A percentile compares a stretch with the other conserved stretches of the same genome.
Evolutionary conservation across 2,797 vertebrate genomes (phyloP).

Genomic region (Pseudomugil gertrudae): DNA sequence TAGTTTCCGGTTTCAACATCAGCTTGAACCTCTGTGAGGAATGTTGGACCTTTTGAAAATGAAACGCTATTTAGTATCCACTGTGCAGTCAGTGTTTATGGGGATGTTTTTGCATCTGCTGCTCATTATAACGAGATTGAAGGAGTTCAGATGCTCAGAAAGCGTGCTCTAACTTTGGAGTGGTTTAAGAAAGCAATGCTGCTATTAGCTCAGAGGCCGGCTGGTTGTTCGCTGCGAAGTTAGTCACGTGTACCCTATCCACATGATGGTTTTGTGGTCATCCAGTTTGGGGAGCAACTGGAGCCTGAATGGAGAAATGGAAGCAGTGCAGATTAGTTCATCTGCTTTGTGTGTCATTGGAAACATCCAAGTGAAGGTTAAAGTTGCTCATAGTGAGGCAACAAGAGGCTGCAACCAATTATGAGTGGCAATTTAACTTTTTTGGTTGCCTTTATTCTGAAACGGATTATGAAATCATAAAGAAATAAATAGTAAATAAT

Average conservation of each 20-base stretch:
- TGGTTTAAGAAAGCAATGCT: slow-evolving; percentile 11
- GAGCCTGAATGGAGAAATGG: background rate
- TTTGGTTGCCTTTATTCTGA: background rate
- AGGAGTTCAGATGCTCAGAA: slow-evolving; percentile 3
- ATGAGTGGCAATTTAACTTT: background rate
- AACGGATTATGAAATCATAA: background rate
- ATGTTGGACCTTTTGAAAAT: slow-evolving; percentile 38
- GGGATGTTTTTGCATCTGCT: slow-evolving; percentile 42
- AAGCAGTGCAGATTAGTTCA: background rate
- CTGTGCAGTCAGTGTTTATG: slow-evolving; percentile 13
- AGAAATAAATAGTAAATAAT: background rate
- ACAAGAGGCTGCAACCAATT: background rate
- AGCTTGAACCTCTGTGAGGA: slow-evolving; percentile 29
- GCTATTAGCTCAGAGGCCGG: slow-evolving; percentile 14
- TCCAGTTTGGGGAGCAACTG: slow-evolving; percentile 8
- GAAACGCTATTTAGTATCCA: background rate
- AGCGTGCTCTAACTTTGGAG: slow-evolving; percentile 14
- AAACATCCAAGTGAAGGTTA: background rate
- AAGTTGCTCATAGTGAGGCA: background rate
- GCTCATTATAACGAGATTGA: slow-evolving; percentile 14
- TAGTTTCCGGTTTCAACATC: slow-evolving; percentile 28
- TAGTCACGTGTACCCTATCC: slow-evolving; percentile 14
- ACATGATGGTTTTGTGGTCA: slow-evolving; percentile 5
- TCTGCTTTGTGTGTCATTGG: slow-evolving; percentile 1
- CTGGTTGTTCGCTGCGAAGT: slow-evolving; percentile 13